Base-by-base conservation (phyloP, 2,888 invertebrate genomes). In the Dryobota labecula region DNA sequence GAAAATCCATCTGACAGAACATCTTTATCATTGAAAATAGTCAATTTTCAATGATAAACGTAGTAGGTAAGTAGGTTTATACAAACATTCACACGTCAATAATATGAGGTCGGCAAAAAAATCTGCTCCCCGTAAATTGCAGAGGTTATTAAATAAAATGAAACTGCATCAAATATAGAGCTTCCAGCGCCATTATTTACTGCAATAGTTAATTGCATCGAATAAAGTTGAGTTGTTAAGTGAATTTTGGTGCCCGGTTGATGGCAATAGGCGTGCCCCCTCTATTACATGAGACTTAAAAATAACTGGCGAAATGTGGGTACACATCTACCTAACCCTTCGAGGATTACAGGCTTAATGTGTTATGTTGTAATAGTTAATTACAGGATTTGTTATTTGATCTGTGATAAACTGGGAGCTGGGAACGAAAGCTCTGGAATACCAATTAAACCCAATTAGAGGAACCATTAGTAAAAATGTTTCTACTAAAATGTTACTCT, bases 391-490 rank as follows among this genome's bases (percentile, higher is more conserved):
- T n/a, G n/a, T n/a, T n/a, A n/a, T n/a, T n/a, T n/a, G n/a, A n/a
- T n/a, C 54, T 62, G 18, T 33, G 38, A 56, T 60, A 60, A 64
- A 41, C 54, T 58, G 53, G 18, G 43, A 36, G 36, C n/a, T 24
- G 62, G 45, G 62, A 41, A 60, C 49, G 38, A 47, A 54, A 58
- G 75, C 76, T 70, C 71, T 76, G 65, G 30, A 66, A 67, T 76
- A 76, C 73, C 72, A 70, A 78, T 77, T 64, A 70, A 84, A 86
- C 69, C 82, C 72, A 84, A 87, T 87, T 84, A 83, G 27, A 15
- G 65, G n/a, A 24, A 27, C 79, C 74, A 80, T 82, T 84, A 84
- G 72, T 56, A 61, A 53, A 41, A 75, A 72, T 75, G 72, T 57
- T 58, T 76, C 43, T 69, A 45, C 13, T 49, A 30, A 30, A 41